phyloP scores from a whole-genome alignment of 2,797 vertebrate species.

The Martes flavigula region DNA sequence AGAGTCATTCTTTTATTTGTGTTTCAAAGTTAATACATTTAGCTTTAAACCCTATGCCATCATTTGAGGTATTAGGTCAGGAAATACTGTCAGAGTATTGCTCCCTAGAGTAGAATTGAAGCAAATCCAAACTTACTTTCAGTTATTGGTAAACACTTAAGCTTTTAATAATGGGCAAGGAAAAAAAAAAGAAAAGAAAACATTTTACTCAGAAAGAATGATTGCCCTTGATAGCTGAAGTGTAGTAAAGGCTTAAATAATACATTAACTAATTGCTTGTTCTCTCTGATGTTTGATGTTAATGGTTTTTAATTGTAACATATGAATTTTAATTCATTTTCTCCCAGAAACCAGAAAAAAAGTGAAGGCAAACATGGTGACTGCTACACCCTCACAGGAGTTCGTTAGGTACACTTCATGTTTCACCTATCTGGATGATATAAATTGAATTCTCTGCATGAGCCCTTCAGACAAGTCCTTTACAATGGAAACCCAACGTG shows the following conservation, averaged over 20 bases:
- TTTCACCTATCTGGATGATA: constrained; percentile 62
- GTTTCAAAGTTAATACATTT: constrained; percentile 42
- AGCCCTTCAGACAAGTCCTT: constrained; percentile 61
- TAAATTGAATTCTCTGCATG: constrained; percentile 76
- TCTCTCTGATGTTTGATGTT: constrained; percentile 21
- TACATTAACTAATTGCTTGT: constrained; percentile 64
- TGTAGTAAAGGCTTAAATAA: constrained; percentile 66
- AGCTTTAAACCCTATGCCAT: constrained; percentile 6
- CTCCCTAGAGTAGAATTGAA: constrained; percentile 54
- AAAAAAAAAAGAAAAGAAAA: neutral
- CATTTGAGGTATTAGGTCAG: constrained; percentile 29
- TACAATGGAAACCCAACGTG: constrained; percentile 42
- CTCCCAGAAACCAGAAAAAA: constrained; percentile 49
- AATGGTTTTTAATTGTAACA: constrained; percentile 60
- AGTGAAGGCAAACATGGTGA: constrained; percentile 20
- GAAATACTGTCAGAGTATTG: neutral
- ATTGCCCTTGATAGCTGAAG: constrained; percentile 40
- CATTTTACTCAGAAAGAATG: constrained; percentile 45
- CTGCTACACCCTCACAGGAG: neutral
- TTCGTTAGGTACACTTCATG: neutral
- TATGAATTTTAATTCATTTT: constrained; percentile 55
- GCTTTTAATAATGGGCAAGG: constrained; percentile 63
- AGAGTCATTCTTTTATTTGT: neutral
- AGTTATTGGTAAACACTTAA: constrained; percentile 54
- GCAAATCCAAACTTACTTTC: constrained; percentile 49